Percentiles rank a stretch among this genome's conserved stretches.
phyloP scores from a whole-genome alignment of 2,888 invertebrate genomes.

The Gymnoscelis rufifasciata region DNA sequence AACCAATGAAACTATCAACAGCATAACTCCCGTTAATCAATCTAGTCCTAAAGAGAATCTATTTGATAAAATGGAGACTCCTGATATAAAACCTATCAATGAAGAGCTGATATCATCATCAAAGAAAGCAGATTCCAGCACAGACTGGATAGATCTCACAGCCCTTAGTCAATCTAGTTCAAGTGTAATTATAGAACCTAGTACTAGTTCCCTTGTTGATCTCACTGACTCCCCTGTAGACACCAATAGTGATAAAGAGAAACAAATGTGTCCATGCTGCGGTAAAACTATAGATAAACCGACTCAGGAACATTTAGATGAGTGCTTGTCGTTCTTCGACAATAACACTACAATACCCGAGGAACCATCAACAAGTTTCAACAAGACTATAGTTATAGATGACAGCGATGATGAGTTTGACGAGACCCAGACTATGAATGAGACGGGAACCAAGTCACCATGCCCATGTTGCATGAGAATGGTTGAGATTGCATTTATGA shows the following conservation, averaged over 20 bases:
- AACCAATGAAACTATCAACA: slow-evolving; percentile 25
- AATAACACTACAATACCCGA: slow-evolving; percentile 63
- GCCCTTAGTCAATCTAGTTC: neutral
- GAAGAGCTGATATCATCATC: too few relatives aligned
- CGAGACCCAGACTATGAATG: slow-evolving; percentile 59
- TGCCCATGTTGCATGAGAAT: slow-evolving; percentile 81
- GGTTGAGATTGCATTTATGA: slow-evolving; percentile 75
- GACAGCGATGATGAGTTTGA: slow-evolving; percentile 55
- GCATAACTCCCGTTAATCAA: neutral
- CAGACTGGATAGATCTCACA: slow-evolving; percentile 22
- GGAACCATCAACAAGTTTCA: slow-evolving; percentile 44
- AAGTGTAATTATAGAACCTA: neutral
- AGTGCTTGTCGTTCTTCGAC: slow-evolving; percentile 67
- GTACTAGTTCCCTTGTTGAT: neutral
- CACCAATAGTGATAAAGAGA: slow-evolving; percentile 32
- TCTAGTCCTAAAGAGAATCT: neutral
- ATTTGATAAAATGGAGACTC: too few relatives aligned
- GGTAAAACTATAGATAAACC: slow-evolving; percentile 44
- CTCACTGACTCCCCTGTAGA: neutral
- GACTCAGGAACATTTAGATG: slow-evolving; percentile 70
- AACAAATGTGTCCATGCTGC: slow-evolving; percentile 68
- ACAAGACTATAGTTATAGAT: slow-evolving; percentile 48
- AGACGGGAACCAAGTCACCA: slow-evolving; percentile 66
- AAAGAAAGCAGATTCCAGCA: slow-evolving; percentile 29
- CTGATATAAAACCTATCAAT: too few relatives aligned